A percentile compares a stretch with the other conserved stretches of the same genome.
Evolutionary conservation across 1,140 invertebrate genomes (phyloP).

Genomic region (Orussus abietinus): DNA sequence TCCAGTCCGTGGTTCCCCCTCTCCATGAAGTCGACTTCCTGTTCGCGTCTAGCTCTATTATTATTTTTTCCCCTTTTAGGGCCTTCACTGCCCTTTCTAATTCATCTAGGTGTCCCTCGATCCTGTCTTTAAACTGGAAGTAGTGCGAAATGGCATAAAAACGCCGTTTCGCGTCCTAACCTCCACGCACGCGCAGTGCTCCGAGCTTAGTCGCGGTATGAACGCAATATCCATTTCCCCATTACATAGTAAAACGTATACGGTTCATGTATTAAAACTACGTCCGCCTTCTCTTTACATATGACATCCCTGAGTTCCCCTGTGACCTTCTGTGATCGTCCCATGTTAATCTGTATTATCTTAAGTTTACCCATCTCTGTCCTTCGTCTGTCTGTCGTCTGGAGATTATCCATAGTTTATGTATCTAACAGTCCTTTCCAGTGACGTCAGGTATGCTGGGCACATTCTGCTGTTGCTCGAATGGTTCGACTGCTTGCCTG

Average conservation of each 20-base stretch:
- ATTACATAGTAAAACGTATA: too few species aligned
- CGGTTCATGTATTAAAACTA: slow-evolving; percentile 10
- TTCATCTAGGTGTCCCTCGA: not conserved
- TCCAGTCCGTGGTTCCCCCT: not conserved
- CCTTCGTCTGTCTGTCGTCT: too few species aligned
- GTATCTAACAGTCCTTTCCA: not conserved
- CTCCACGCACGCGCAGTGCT: slow-evolving; percentile 9
- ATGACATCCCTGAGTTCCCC: too few species aligned
- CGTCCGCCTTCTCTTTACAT: too few species aligned
- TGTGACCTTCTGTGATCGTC: too few species aligned
- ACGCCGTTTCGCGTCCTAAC: slow-evolving; percentile 1
- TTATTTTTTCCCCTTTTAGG: slow-evolving; percentile 6
- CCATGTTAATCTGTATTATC: too few species aligned
- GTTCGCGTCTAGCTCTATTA: slow-evolving; percentile 11
- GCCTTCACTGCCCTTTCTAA: not conserved
- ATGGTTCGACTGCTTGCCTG: slow-evolving; percentile 10
- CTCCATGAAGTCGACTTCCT: slow-evolving; percentile 1
- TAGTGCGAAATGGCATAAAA: slow-evolving; percentile 11
- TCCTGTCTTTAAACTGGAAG: slow-evolving; percentile 10
- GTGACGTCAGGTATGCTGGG: slow-evolving; percentile 1
- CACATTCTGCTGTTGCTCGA: not conserved
- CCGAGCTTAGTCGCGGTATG: slow-evolving; percentile 5
- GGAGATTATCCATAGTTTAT: too few species aligned
- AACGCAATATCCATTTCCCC: too few species aligned
- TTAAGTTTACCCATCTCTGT: too few species aligned